These are phyloP conservation scores for Lamellibrachia columna DNA, from an alignment of 2,888 invertebrate species.

Conservation along the genomic window DNA sequence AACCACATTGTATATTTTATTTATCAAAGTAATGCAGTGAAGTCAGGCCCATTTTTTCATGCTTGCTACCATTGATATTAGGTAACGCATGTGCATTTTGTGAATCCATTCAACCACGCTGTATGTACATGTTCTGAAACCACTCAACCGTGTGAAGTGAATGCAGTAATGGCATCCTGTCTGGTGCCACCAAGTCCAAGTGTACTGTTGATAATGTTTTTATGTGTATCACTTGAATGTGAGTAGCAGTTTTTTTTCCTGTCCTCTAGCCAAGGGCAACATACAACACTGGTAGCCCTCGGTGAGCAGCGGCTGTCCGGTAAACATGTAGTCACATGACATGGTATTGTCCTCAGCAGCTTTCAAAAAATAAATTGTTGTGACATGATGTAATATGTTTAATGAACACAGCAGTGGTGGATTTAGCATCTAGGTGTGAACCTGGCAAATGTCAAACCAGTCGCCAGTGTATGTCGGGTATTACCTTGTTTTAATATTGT, in stretches of 20 bases:
- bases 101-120: background rate
- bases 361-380: background rate
- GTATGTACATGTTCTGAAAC: background rate
- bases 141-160: slow-evolving; percentile 4
- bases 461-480: no score
- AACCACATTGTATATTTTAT: background rate
- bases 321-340: background rate
- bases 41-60: background rate
- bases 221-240: background rate
- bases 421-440: no score
- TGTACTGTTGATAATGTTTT: background rate
- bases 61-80: background rate
- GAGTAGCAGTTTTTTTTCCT: background rate
- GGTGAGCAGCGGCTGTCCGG: background rate
- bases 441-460: no score
- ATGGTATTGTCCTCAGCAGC: background rate
- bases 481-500: no score
- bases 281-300: background rate
- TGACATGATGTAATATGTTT: background rate
- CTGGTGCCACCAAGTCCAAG: slow-evolving; percentile 7
- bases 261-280: background rate
- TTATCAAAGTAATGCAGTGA: background rate
- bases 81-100: background rate
- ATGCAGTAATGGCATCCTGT: background rate
- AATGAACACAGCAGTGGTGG: no score